Evolutionary conservation across 2,113 vertebrate species (phyloP).

Genomic region (Larimichthys crocea): DNA sequence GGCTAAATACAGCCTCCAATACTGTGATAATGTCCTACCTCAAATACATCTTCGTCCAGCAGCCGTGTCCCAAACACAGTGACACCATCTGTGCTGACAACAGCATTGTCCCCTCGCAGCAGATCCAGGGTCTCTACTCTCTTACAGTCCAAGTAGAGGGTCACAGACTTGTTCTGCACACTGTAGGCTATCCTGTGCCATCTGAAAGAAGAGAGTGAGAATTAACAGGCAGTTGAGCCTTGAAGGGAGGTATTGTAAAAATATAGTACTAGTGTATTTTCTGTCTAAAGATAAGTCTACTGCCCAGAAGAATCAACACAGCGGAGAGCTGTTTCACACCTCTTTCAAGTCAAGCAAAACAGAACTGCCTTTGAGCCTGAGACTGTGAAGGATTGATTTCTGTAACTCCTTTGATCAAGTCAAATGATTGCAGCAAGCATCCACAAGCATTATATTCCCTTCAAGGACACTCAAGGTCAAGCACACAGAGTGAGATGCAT

Average conservation of each 20-base stretch:
- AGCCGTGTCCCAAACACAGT: constrained; percentile 89
- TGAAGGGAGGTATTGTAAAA: neutral
- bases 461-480: constrained; percentile 38
- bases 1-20: neutral
- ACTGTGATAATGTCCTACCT: constrained; percentile 81
- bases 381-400: constrained; percentile 25
- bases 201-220: constrained; percentile 72
- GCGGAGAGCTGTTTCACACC: constrained; percentile 3
- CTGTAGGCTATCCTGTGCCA: constrained; percentile 93
- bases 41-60: constrained; percentile 86
- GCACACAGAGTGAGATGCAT: neutral
- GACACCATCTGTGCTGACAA: constrained; percentile 87
- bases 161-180: constrained; percentile 83
- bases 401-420: constrained; percentile 14
- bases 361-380: constrained; percentile 4
- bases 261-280: neutral
- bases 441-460: neutral
- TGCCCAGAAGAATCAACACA: neutral
- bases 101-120: constrained; percentile 75
- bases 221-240: neutral
- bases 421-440: constrained; percentile 1
- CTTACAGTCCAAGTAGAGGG: constrained; percentile 88
- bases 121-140: constrained; percentile 81
- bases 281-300: neutral
- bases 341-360: constrained; percentile 11